Evolutionary conservation across 2,797 vertebrate genomes (phyloP).

Genomic region (Propithecus deckenii): DNA sequence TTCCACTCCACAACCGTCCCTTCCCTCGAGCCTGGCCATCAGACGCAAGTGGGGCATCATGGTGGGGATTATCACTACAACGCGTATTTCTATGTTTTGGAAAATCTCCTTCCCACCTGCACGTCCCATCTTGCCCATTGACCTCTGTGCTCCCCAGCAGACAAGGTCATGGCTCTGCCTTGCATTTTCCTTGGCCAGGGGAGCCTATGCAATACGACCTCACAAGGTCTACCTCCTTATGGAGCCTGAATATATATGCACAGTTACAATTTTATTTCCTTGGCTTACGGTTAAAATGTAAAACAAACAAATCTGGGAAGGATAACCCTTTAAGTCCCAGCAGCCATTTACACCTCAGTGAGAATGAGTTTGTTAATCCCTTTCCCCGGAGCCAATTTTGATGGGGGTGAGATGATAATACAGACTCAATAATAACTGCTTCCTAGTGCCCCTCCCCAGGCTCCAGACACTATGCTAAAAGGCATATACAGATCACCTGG

Average conservation of each 20-base stretch:
- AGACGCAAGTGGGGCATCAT: background rate
- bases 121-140: background rate
- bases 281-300: background rate
- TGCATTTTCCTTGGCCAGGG: background rate
- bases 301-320: background rate
- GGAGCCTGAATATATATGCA: background rate
- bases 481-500: background rate
- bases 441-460: background rate
- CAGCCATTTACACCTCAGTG: background rate
- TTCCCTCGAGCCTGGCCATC: background rate
- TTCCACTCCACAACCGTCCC: rapidly evolving
- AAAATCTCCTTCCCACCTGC: background rate
- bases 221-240: background rate
- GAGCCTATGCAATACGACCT: background rate
- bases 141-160: background rate
- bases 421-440: background rate
- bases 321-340: background rate
- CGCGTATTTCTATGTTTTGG: rapidly evolving
- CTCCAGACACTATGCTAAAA: too few species aligned
- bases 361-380: background rate
- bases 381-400: background rate
- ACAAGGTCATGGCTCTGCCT: background rate
- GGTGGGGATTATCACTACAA: rapidly evolving
- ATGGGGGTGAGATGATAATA: background rate
- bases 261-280: background rate